Evolutionary conservation across 2,797 vertebrate genomes (phyloP).

Genomic region (Gambelia wislizenii): DNA sequence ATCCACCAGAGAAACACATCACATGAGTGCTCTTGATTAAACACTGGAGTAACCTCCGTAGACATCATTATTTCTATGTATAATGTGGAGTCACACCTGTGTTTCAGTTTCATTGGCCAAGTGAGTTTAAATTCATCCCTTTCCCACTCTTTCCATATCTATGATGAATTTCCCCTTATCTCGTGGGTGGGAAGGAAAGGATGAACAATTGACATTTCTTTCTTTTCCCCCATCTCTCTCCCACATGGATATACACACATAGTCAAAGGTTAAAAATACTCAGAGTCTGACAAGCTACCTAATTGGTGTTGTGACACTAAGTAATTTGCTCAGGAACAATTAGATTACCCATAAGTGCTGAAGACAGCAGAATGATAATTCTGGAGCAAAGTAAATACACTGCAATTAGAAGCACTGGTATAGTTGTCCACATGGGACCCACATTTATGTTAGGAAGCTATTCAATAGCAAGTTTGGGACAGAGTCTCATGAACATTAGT

Average conservation of each 20-base stretch:
- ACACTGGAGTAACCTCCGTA: not conserved
- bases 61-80: not conserved
- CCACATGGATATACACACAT: not conserved
- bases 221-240: not conserved
- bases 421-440: conserved; percentile 44
- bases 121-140: not conserved
- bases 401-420: conserved; percentile 57
- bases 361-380: conserved; percentile 65
- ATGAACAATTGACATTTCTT: not conserved
- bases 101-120: not conserved
- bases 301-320: conserved; percentile 48
- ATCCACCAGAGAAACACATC: too few relatives aligned
- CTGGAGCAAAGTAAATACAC: conserved; percentile 64
- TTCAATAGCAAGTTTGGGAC: conserved; percentile 53
- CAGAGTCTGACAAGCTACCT: not conserved
- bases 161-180: not conserved
- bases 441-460: conserved; percentile 53
- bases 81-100: not conserved
- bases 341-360: conserved; percentile 60
- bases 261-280: conserved; percentile 34
- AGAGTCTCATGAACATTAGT: conserved; percentile 41
- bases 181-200: fast-evolving
- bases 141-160: not conserved
- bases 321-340: conserved; percentile 37
- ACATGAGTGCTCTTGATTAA: not conserved